These are phyloP conservation scores for Virgularia gustaviana DNA, from an alignment of 92 coral and sea anemone genomes.

Conservation along the genomic window DNA sequence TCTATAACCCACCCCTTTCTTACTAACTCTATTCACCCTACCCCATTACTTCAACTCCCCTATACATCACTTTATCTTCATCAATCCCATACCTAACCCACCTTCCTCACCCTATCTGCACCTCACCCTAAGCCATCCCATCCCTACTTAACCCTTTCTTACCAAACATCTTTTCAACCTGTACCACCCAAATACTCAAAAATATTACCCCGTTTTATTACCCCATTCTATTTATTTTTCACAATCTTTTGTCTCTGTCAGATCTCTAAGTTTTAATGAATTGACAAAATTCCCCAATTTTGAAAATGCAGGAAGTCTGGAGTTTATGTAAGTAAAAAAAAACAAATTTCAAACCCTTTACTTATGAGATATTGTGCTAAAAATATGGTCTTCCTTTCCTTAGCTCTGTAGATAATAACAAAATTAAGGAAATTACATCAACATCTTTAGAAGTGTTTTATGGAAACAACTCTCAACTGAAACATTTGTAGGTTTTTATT, in stretches of 20 bases:
- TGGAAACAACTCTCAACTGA: conserved; percentile 76
- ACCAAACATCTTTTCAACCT: not conserved
- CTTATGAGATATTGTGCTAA: no score
- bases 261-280: conserved; percentile 65
- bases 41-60: no score
- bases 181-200: no score
- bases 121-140: not conserved
- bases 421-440: conserved; percentile 60
- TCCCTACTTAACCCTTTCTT: not conserved
- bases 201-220: not conserved
- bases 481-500: conserved; percentile 78
- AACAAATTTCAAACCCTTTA: not conserved
- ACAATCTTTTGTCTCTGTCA: conserved; percentile 19
- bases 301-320: conserved; percentile 57
- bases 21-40: no score
- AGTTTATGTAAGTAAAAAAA: conserved; percentile 62
- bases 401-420: conserved; percentile 77
- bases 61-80: no score
- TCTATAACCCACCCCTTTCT: no score
- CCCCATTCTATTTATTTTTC: not conserved
- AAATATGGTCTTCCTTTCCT: no score
- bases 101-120: not conserved
- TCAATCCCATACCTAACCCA: no score
- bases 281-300: conserved; percentile 76
- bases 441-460: conserved; percentile 75